Percentiles rank a stretch among this genome's conserved stretches.
Evolutionary conservation across 2,888 invertebrate species (phyloP).

Genomic region (Dicyrtomina minuta): DNA sequence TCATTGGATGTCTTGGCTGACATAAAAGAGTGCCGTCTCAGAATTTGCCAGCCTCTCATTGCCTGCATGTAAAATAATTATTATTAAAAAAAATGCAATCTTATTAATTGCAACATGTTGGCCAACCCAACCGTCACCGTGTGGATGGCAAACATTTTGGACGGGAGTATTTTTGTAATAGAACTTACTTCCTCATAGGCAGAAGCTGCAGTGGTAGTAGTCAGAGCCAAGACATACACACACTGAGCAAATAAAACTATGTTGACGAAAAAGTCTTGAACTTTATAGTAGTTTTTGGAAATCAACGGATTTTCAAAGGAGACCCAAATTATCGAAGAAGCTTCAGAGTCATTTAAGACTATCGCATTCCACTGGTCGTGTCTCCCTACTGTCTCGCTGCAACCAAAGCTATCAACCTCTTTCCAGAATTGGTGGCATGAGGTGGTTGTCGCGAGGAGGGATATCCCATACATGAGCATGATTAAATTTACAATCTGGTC

Average conservation of each 20-base stretch:
- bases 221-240: not conserved
- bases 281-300: too few species aligned
- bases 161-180: not conserved
- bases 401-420: not conserved
- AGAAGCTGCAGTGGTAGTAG: not conserved
- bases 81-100: not conserved
- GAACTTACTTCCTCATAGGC: slow-evolving; percentile 18
- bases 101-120: not conserved
- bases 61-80: slow-evolving; percentile 24
- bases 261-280: not conserved
- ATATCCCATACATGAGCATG: not conserved
- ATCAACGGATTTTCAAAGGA: too few species aligned
- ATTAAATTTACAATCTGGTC: not conserved
- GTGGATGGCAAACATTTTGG: too few species aligned
- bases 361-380: not conserved
- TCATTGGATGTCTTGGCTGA: slow-evolving; percentile 15
- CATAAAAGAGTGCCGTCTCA: slow-evolving; percentile 31
- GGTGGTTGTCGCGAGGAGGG: not conserved
- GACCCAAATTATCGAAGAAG: too few species aligned
- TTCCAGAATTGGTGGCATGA: slow-evolving; percentile 1
- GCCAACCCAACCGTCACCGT: too few species aligned
- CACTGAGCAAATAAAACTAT: not conserved
- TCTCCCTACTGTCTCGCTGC: not conserved
- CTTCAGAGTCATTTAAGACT: not conserved
- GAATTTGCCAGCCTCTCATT: slow-evolving; percentile 33